A percentile compares a stretch with the other conserved stretches of the same genome.
These are phyloP conservation scores for Epizoanthus ramosus DNA, from an alignment of 92 coral and sea anemone genomes.

Conservation along the genomic window DNA sequence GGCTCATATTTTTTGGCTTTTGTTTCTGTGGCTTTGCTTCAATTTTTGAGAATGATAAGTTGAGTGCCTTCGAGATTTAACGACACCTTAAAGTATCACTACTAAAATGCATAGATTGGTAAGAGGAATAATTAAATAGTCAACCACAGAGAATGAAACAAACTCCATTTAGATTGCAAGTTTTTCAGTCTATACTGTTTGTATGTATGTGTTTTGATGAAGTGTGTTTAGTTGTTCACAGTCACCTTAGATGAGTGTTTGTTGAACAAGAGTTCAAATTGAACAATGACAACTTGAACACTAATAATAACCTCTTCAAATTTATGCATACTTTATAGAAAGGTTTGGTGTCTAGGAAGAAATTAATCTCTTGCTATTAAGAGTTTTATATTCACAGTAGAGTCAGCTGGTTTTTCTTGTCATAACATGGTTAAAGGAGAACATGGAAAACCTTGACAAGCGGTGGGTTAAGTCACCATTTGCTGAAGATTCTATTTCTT, in stretches of 20 bases:
- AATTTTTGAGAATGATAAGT: no score
- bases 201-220: neutral
- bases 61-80: no score
- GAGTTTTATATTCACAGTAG: neutral
- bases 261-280: neutral
- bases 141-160: no score
- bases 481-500: constrained; percentile 12
- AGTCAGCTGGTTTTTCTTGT: neutral
- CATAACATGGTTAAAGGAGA: neutral
- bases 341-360: neutral
- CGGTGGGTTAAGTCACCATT: neutral
- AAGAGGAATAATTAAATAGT: no score
- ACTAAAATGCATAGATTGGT: no score
- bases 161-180: no score
- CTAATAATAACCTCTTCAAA: neutral
- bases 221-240: constrained; percentile 2
- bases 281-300: neutral
- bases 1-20: no score
- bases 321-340: neutral
- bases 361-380: neutral
- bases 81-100: no score
- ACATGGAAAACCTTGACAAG: neutral
- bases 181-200: no score
- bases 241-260: neutral
- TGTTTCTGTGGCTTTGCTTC: no score